A percentile compares a stretch with the other conserved stretches of the same genome.
Conservation (phyloP, 2,797 vertebrate species). For the Pipistrellus pipistrellus region DNA sequence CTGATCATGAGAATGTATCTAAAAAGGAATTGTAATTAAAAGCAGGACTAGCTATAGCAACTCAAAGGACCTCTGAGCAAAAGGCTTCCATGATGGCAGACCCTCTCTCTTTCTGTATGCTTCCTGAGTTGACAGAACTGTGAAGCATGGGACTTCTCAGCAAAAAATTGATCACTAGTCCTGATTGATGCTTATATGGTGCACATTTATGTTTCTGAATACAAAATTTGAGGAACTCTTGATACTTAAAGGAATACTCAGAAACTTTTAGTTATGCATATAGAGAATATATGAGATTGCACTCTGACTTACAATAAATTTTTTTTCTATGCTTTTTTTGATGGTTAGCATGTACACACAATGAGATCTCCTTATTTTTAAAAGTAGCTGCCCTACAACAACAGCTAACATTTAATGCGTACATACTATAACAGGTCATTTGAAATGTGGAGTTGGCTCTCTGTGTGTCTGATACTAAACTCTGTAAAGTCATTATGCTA, state of each 20-base stretch:
- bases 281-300: not conserved
- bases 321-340: not conserved
- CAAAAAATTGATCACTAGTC: not conserved
- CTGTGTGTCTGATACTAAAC: not conserved
- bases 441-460: not conserved
- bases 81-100: not conserved
- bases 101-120: not conserved
- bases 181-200: not conserved
- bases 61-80: not conserved
- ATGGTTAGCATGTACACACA: not conserved
- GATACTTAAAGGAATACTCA: not conserved
- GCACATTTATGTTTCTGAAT: not conserved
- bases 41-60: not conserved
- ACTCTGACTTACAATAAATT: not conserved
- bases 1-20: not conserved
- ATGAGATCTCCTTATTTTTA: not conserved
- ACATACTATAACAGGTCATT: not conserved
- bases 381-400: not conserved
- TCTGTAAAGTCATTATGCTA: not conserved
- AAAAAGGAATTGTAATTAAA: constrained; percentile 31
- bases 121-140: not conserved
- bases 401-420: not conserved
- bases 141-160: not conserved
- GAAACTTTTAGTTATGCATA: not conserved
- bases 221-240: not conserved